Evolutionary conservation across 2,113 vertebrate species (phyloP).

Genomic region (Macrotus californicus): DNA sequence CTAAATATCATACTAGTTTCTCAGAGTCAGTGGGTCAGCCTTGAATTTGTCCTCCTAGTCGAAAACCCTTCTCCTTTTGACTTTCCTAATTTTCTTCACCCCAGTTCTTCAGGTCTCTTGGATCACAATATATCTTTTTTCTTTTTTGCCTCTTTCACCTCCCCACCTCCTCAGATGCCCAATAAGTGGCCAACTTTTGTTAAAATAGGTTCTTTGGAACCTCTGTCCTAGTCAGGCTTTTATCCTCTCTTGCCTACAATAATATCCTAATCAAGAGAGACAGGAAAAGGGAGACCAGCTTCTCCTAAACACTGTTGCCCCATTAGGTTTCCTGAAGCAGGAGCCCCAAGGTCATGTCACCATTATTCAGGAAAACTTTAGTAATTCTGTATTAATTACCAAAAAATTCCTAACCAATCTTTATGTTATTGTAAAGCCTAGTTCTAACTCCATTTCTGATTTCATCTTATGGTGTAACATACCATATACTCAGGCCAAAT

Average conservation of each 20-base stretch:
- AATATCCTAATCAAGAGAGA: not conserved
- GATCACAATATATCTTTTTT: not conserved
- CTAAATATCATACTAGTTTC: not conserved
- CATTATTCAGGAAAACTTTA: not conserved
- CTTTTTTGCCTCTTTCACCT: not conserved
- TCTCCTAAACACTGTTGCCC: not conserved
- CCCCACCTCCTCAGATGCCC: not conserved
- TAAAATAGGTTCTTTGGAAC: not conserved
- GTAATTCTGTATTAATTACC: not conserved
- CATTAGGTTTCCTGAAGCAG: not conserved
- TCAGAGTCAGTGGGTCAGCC: not conserved
- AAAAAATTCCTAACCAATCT: not conserved
- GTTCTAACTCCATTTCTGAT: not conserved
- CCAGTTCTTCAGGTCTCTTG: not conserved
- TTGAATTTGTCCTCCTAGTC: not conserved
- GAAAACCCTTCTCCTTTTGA: not conserved
- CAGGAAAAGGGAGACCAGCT: not conserved
- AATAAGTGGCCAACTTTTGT: not conserved
- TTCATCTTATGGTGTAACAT: not conserved
- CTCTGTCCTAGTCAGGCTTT: not conserved
- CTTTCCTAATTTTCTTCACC: not conserved
- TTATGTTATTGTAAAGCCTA: not conserved
- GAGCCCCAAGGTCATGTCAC: not conserved
- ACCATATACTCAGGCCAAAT: not conserved
- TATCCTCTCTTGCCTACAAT: not conserved